These are phyloP conservation scores for Nanger granti DNA, from an alignment of 2,113 vertebrate genomes.

Conservation along the genomic window DNA sequence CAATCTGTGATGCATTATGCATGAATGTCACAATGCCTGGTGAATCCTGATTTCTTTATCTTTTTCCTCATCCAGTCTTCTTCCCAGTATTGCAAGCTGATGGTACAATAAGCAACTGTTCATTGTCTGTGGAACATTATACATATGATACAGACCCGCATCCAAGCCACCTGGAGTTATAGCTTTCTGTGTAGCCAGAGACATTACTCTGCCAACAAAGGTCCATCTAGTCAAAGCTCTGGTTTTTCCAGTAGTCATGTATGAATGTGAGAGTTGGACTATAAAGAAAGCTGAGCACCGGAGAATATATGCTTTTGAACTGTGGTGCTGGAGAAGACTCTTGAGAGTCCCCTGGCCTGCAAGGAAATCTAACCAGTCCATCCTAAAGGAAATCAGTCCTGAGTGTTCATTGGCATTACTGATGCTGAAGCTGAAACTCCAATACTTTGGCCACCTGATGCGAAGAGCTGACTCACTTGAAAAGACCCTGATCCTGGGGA, in stretches of 20 bases:
- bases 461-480: neutral
- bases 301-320: neutral
- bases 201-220: neutral
- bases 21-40: neutral
- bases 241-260: neutral
- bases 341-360: neutral
- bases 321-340: neutral
- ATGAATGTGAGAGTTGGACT: neutral
- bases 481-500: neutral
- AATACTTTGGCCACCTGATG: neutral
- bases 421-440: neutral
- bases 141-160: neutral
- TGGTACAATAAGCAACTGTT: neutral
- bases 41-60: neutral
- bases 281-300: neutral
- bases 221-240: neutral
- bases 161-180: neutral
- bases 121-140: neutral
- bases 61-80: neutral
- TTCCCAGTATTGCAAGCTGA: neutral
- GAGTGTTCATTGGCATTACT: neutral
- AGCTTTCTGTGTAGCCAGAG: neutral
- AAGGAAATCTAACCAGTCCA: neutral
- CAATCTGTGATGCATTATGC: neutral
- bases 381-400: neutral